Base-by-base conservation (phyloP, 2,113 vertebrate genomes). In the Xiphias gladius region DNA sequence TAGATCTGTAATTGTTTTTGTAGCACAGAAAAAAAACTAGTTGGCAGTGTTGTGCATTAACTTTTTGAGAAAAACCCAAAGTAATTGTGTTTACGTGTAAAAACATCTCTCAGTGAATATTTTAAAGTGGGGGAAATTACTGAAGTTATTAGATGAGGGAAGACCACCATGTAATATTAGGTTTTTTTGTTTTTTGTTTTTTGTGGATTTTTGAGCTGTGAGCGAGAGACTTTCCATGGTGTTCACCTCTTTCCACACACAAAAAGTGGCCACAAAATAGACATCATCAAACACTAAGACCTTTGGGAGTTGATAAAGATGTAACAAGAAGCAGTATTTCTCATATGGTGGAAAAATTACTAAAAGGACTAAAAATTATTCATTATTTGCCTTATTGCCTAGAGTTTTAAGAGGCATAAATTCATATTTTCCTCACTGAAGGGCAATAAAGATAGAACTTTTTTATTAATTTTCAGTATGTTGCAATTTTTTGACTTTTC, bases 151-250 rank as follows among this genome's bases (percentile, higher is more conserved):
- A 70, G 24, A 58, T 6, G 2, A 59, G 24, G 75, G 48, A 69
- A 74, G 35, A 62, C 22, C 26, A 61, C 28, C 22, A 68, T 69
- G 5, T 62, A 28, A 74, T 79, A 68, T 73, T 67, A 66, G 50
- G 32, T 35, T 39, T 64, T 2, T 46, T 52, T 39, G 37, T 39
- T 39, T 39, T 9, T 39, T n/a, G n/a, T 39, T 39, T 7, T 39
- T 73, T 79, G 54, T 43, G 73, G 50, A 67, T 73, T 72, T 43
- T 72, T 67, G 74, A 73, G 54, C n/a, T 41, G 1, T 22, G 5
- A 19, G 12, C 72, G 30, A 28, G 24, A 57, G 46, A 22, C 30
- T 61, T 67, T 17, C 39, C 63, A 59, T 64, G 48, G 77, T 43
- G 68, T 26, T 61, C 10, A 5, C 14, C 2, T 0, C 39, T 24